These are phyloP conservation scores for Ooceraea biroi DNA, from an alignment of 1,140 invertebrate species.

Conservation along the genomic window DNA sequence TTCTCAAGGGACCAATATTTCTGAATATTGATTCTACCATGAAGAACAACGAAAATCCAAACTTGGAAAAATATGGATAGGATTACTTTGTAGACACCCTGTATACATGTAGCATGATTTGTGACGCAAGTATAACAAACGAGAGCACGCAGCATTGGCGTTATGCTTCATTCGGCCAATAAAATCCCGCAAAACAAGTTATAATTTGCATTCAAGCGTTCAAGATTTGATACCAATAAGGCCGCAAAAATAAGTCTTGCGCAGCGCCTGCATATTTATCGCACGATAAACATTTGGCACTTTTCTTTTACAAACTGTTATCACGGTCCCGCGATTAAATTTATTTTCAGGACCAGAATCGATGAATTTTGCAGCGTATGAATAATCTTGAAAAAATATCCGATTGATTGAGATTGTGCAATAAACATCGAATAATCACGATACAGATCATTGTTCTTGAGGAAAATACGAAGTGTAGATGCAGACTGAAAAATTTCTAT, in stretches of 20 bases:
- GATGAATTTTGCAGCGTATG: background rate
- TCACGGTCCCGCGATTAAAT: background rate
- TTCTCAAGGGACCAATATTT: no score
- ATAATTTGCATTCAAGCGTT: slow-evolving; percentile 62
- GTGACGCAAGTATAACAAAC: slow-evolving; percentile 48
- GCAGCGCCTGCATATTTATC: slow-evolving; percentile 7
- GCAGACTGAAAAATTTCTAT: no score
- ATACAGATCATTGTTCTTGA: no score
- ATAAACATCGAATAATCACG: background rate
- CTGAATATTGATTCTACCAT: no score
- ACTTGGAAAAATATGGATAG: no score
- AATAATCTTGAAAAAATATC: background rate
- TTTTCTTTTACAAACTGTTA: background rate
- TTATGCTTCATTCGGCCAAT: slow-evolving; percentile 53
- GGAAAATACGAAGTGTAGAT: no score
- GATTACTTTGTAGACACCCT: no score
- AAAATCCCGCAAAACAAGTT: slow-evolving; percentile 54
- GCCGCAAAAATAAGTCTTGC: background rate
- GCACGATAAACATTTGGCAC: background rate
- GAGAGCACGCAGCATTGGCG: slow-evolving; percentile 8
- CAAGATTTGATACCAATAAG: slow-evolving; percentile 23
- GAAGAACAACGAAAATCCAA: no score
- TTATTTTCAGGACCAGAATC: slow-evolving; percentile 3
- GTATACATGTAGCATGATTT: background rate
- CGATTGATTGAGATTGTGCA: background rate